Percentiles rank a stretch among this genome's conserved stretches.
Conservation (phyloP, 2,797 vertebrate genomes). For the Sebastes cheni region DNA sequence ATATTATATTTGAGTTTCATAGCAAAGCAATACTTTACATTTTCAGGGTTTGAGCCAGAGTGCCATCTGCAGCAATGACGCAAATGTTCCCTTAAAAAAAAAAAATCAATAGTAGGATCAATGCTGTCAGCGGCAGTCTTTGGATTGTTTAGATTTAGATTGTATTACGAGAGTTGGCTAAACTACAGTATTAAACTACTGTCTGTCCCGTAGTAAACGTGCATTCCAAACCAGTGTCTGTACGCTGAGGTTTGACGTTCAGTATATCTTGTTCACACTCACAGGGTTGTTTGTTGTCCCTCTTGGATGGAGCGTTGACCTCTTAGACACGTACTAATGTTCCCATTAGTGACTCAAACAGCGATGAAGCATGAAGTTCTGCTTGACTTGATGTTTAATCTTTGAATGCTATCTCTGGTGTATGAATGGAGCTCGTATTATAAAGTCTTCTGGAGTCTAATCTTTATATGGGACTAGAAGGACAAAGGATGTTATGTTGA, state of each 20-base stretch:
- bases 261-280: background rate
- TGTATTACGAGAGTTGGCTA: background rate
- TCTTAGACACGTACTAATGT: background rate
- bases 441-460: background rate
- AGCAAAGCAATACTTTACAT: background rate
- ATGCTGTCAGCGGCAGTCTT: no score
- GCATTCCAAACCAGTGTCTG: background rate
- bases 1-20: background rate
- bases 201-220: background rate
- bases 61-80: rapidly evolving
- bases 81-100: no score
- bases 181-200: background rate
- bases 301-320: background rate
- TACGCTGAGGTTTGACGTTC: background rate
- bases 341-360: no score
- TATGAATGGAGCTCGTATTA: background rate
- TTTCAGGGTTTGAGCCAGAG: background rate
- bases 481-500: background rate
- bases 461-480: background rate
- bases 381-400: background rate
- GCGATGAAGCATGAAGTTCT: no score
- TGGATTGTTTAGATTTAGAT: no score
- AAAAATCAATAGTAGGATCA: no score
- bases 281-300: background rate
- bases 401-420: background rate